These are phyloP conservation scores for Bombyx mori DNA, from an alignment of 1,140 invertebrate genomes.

Conservation along the genomic window DNA sequence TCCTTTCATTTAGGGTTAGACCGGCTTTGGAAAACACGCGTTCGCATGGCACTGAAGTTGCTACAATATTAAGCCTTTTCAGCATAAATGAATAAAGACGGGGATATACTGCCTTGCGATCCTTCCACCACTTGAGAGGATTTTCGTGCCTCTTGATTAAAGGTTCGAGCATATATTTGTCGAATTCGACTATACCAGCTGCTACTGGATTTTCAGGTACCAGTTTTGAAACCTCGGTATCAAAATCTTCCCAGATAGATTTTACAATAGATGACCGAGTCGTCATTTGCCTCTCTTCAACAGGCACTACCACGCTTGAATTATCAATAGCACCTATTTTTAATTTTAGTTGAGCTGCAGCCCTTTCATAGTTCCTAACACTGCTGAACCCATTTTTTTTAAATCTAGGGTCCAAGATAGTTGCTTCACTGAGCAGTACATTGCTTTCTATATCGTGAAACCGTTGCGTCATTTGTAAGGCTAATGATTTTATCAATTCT, in stretches of 20 bases:
- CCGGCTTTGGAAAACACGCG: slow-evolving; percentile 17
- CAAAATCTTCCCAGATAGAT: slow-evolving; percentile 1
- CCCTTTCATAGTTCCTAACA: background rate
- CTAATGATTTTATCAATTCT: slow-evolving; percentile 2
- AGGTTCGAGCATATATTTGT: slow-evolving; percentile 12
- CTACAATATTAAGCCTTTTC: slow-evolving; percentile 14
- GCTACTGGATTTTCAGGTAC: slow-evolving; percentile 9
- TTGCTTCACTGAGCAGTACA: slow-evolving; percentile 1
- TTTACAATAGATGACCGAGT: slow-evolving; percentile 1
- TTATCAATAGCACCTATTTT: background rate
- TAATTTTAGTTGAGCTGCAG: background rate
- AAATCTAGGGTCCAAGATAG: slow-evolving; percentile 10
- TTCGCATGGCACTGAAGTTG: slow-evolving; percentile 17
- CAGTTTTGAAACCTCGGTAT: background rate
- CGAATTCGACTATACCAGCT: slow-evolving; percentile 13
- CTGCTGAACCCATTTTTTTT: slow-evolving; percentile 5
- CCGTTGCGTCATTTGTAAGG: background rate
- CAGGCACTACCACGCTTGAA: background rate
- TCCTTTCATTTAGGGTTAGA: slow-evolving; percentile 13
- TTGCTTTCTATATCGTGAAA: slow-evolving; percentile 9
- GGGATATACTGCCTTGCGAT: slow-evolving; percentile 9
- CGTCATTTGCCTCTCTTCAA: background rate
- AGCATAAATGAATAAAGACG: slow-evolving; percentile 10
- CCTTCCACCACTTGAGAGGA: slow-evolving; percentile 12
- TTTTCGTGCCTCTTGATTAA: slow-evolving; percentile 8